Percentiles rank a stretch among this genome's conserved stretches.
These are phyloP conservation scores for Peromyscus eremicus DNA, from an alignment of 2,797 vertebrate species.

Conservation along the genomic window DNA sequence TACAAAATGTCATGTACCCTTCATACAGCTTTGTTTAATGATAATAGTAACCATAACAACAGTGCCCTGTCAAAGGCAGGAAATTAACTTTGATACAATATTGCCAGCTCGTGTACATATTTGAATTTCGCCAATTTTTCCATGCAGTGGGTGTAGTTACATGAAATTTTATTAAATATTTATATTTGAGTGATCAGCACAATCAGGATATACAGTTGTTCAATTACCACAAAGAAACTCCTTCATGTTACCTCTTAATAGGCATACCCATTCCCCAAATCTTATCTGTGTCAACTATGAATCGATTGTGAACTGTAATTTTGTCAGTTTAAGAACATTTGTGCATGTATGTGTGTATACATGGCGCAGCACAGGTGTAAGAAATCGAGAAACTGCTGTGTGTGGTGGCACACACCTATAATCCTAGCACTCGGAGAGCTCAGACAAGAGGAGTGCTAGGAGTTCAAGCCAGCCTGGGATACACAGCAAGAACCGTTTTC, in stretches of 20 bases:
- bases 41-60: constrained; percentile 23
- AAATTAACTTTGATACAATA: constrained; percentile 44
- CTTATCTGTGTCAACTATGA: constrained; percentile 4
- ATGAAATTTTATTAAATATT: constrained; percentile 30
- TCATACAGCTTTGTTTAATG: constrained; percentile 9
- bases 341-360: not conserved
- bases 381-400: constrained; percentile 23
- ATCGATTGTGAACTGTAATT: constrained; percentile 36
- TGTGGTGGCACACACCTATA: not conserved
- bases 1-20: constrained; percentile 24
- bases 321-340: constrained; percentile 49
- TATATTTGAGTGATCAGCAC: constrained; percentile 16
- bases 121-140: constrained; percentile 34
- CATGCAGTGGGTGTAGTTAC: not conserved
- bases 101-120: constrained; percentile 34
- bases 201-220: not conserved
- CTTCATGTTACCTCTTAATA: not conserved
- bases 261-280: not conserved
- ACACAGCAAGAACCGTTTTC: no score
- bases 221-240: constrained; percentile 8
- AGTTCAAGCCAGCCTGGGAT: not conserved
- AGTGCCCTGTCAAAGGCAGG: not conserved
- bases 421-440: not conserved
- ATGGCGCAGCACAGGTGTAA: not conserved
- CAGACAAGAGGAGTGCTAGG: not conserved